phyloP scores from a whole-genome alignment of 2,113 vertebrate species.

The Oncorhynchus tshawytscha region DNA sequence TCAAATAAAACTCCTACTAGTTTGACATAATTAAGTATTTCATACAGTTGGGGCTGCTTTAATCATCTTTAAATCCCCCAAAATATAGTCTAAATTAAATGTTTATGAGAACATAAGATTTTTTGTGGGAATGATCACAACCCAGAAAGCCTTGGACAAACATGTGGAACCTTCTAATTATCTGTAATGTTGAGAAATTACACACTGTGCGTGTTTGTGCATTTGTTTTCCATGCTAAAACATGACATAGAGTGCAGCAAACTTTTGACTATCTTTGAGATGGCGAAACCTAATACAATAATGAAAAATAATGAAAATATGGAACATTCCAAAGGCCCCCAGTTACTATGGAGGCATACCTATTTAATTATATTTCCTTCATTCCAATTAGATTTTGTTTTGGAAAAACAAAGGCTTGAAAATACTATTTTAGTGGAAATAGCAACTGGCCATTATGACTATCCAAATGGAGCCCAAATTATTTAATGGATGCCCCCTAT shows the following conservation, averaged over 20 bases:
- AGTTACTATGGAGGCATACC: too few relatives aligned
- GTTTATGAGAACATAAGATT: slow-evolving; percentile 69
- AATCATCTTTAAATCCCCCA: slow-evolving; percentile 75
- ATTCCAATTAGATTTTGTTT: slow-evolving; percentile 20
- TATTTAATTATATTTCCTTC: slow-evolving; percentile 13
- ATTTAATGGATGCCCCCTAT: slow-evolving; percentile 50
- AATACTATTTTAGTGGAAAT: slow-evolving; percentile 38
- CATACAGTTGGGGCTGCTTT: slow-evolving; percentile 70
- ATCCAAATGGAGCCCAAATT: slow-evolving; percentile 53
- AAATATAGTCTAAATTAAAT: slow-evolving; percentile 77
- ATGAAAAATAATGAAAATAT: neutral
- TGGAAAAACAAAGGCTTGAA: slow-evolving; percentile 26
- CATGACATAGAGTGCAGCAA: slow-evolving; percentile 47
- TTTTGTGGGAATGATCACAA: slow-evolving; percentile 72
- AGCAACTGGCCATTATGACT: slow-evolving; percentile 34
- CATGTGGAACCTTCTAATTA: slow-evolving; percentile 75
- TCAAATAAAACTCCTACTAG: slow-evolving; percentile 71
- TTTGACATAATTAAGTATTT: slow-evolving; percentile 76
- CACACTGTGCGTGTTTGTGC: slow-evolving; percentile 26
- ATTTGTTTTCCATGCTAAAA: slow-evolving; percentile 39
- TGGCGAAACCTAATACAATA: slow-evolving; percentile 27
- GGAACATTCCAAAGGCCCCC: neutral
- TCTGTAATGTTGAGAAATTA: slow-evolving; percentile 61
- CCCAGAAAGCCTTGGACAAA: slow-evolving; percentile 65
- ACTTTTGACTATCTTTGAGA: slow-evolving; percentile 43